Evolutionary conservation across 2,888 invertebrate species (phyloP).

Genomic region (Aphodius sticticus): DNA sequence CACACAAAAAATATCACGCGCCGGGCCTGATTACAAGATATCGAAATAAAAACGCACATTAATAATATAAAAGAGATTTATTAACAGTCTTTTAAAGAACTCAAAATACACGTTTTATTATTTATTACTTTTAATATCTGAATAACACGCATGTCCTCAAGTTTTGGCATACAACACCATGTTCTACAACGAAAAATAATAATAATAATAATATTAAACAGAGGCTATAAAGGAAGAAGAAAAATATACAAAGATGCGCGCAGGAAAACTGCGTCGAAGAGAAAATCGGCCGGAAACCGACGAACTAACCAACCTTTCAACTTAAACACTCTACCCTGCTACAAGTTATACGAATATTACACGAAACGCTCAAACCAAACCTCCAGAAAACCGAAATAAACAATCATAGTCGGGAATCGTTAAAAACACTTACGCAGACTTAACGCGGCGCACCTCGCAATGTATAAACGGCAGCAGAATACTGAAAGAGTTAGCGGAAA

Average conservation of each 20-base stretch:
- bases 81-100: slow-evolving; percentile 45
- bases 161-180: slow-evolving; percentile 31
- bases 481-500: slow-evolving; percentile 24
- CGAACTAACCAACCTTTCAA: slow-evolving; percentile 6
- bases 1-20: too few species aligned
- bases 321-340: slow-evolving; percentile 34
- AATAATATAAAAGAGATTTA: slow-evolving; percentile 44
- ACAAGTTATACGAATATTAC: slow-evolving; percentile 34
- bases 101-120: slow-evolving; percentile 33
- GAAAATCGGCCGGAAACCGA: not conserved
- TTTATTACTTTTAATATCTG: slow-evolving; percentile 15
- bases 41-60: slow-evolving; percentile 27
- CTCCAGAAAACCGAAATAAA: not conserved
- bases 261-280: slow-evolving; percentile 8
- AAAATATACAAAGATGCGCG: slow-evolving; percentile 30
- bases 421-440: slow-evolving; percentile 8
- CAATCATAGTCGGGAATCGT: not conserved
- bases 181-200: slow-evolving; percentile 19
- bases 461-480: slow-evolving; percentile 13
- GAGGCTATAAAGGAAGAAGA: slow-evolving; percentile 25
- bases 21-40: too few species aligned
- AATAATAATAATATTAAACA: slow-evolving; percentile 31
- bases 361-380: not conserved
- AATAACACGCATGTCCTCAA: slow-evolving; percentile 31
- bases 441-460: slow-evolving; percentile 7